Evolutionary conservation across 2,888 invertebrate genomes (phyloP).

Genomic region (Cosmopolites sordidus): DNA sequence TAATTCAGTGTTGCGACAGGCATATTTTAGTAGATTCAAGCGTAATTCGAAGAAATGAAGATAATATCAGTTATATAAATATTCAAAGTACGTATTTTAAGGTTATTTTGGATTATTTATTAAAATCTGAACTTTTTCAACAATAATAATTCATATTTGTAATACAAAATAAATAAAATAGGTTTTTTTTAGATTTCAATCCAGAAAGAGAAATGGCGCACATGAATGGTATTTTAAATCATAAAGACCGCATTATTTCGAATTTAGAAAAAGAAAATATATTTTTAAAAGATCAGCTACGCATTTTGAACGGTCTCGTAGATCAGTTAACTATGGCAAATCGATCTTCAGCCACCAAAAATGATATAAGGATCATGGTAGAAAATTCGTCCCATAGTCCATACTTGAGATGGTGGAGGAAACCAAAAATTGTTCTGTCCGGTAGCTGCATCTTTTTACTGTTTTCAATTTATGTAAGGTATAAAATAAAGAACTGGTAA

Average conservation of each 20-base stretch:
- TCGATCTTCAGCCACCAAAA: constrained; percentile 9
- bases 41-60: constrained; percentile 1
- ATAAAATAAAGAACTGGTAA: constrained; percentile 20
- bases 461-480: constrained; percentile 19
- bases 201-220: constrained; percentile 4
- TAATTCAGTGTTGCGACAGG: constrained; percentile 13
- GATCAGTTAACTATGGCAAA: constrained; percentile 14
- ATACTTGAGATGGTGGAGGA: constrained; percentile 15
- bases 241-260: constrained; percentile 7
- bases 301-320: constrained; percentile 6
- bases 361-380: constrained; percentile 18
- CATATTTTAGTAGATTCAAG: constrained; percentile 11
- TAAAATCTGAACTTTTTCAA: background rate
- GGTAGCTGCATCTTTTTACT: constrained; percentile 13
- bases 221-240: constrained; percentile 4
- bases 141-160: background rate
- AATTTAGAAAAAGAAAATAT: constrained; percentile 15
- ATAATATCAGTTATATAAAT: constrained; percentile 9
- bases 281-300: constrained; percentile 16
- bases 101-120: background rate
- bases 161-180: background rate
- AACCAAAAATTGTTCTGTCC: constrained; percentile 14
- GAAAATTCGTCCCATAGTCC: constrained; percentile 15
- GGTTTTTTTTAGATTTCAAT: constrained; percentile 8
- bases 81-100: constrained; percentile 9